Percentiles rank a stretch among this genome's conserved stretches.
Conservation (phyloP, 1,140 invertebrate genomes). For the Trigoniulus corallinus region DNA sequence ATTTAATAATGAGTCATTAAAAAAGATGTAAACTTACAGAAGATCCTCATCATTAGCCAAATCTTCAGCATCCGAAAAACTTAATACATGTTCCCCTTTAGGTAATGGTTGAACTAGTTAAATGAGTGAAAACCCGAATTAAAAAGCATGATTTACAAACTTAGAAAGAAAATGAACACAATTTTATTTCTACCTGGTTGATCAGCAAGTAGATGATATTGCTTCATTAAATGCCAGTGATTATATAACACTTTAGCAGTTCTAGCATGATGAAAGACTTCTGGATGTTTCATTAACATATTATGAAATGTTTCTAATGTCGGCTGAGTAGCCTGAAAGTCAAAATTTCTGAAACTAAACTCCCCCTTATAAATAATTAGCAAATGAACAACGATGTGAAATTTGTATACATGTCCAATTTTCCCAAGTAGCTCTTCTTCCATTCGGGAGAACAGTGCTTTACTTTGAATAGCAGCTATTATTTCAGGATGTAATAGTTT, state of each 20-base stretch:
- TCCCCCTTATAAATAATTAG: not conserved
- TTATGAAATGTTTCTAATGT: conserved; percentile 66
- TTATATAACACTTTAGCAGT: conserved; percentile 66
- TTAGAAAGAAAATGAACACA: not conserved
- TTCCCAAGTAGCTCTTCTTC: conserved; percentile 76
- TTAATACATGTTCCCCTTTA: conserved; percentile 46
- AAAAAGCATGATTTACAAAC: conserved; percentile 12
- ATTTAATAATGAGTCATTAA: conserved; percentile 8
- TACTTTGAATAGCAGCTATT: conserved; percentile 65
- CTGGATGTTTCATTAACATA: conserved; percentile 63
- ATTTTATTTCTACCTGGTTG: conserved; percentile 45
- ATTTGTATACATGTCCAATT: conserved; percentile 23
- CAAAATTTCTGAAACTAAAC: not conserved
- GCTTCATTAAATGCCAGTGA: conserved; percentile 87
- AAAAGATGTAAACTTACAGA: conserved; percentile 19
- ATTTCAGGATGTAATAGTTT: conserved; percentile 82
- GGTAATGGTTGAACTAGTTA: conserved; percentile 30
- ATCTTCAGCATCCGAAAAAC: conserved; percentile 86
- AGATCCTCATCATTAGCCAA: conserved; percentile 68
- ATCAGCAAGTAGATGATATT: conserved; percentile 80
- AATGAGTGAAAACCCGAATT: conserved; percentile 5
- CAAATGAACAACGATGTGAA: not conserved
- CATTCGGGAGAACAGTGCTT: conserved; percentile 69
- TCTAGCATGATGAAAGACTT: conserved; percentile 69
- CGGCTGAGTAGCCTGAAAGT: conserved; percentile 32